Evolutionary conservation across 2,888 invertebrate species (phyloP).

Genomic region (Campopleginae sp.): DNA sequence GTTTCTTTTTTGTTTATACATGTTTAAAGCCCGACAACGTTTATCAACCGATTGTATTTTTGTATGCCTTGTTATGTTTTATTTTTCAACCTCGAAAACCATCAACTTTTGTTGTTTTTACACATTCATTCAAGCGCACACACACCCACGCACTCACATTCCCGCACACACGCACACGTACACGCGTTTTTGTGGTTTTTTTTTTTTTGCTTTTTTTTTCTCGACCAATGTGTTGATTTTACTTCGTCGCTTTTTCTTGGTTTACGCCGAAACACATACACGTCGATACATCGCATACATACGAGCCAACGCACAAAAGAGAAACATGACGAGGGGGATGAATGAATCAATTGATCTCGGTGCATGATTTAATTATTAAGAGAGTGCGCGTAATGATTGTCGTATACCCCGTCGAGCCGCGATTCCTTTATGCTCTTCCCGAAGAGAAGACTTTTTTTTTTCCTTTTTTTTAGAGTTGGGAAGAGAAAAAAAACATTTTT

Average conservation of each 20-base stretch:
- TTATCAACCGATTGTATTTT: slow-evolving; percentile 63
- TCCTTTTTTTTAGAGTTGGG: background rate
- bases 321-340: slow-evolving; percentile 71
- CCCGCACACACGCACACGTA: slow-evolving; percentile 12
- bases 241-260: slow-evolving; percentile 68
- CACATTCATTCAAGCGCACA: slow-evolving; percentile 36
- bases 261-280: slow-evolving; percentile 74
- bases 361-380: slow-evolving; percentile 83
- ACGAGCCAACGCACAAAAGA: slow-evolving; percentile 75
- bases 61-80: slow-evolving; percentile 62
- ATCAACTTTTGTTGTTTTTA: slow-evolving; percentile 60
- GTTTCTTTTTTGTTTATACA: slow-evolving; percentile 66
- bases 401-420: slow-evolving; percentile 58
- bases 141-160: background rate
- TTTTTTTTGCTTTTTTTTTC: too few relatives aligned
- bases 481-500: background rate
- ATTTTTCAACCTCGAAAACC: slow-evolving; percentile 63
- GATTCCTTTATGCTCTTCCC: slow-evolving; percentile 39
- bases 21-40: slow-evolving; percentile 64
- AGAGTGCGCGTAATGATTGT: slow-evolving; percentile 79
- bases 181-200: slow-evolving; percentile 25
- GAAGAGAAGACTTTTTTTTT: slow-evolving; percentile 18
- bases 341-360: slow-evolving; percentile 79
- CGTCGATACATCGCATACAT: slow-evolving; percentile 77
- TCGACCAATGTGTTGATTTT: slow-evolving; percentile 53